Evolutionary conservation across 2,888 invertebrate species (phyloP).

Genomic region (Monopis laevigella): DNA sequence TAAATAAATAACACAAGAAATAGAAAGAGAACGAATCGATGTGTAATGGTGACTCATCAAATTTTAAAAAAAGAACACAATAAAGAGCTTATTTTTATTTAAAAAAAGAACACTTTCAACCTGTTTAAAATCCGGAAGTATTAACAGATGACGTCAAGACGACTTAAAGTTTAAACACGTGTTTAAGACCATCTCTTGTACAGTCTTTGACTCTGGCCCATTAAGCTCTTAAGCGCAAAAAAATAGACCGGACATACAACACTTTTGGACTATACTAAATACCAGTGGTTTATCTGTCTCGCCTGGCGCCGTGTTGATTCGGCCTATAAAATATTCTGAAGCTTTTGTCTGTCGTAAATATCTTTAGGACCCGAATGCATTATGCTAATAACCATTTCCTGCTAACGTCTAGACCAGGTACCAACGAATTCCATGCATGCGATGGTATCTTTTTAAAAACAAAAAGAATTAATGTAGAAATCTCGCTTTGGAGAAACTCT

Average conservation of each 20-base stretch:
- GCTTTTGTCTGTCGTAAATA: constrained; percentile 33
- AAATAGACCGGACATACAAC: constrained; percentile 2
- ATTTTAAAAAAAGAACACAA: no score
- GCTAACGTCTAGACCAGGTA: constrained; percentile 29
- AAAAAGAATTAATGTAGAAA: constrained; percentile 23
- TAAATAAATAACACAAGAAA: no score
- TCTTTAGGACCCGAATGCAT: constrained; percentile 47
- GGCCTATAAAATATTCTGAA: constrained; percentile 35
- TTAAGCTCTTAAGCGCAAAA: not conserved
- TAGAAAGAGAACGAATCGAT: no score
- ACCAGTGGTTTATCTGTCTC: constrained; percentile 15
- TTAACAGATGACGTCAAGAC: not conserved
- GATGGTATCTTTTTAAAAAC: constrained; percentile 29
- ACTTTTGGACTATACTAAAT: constrained; percentile 4
- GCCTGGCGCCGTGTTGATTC: constrained; percentile 30
- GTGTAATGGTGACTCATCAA: no score
- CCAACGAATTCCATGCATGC: constrained; percentile 38
- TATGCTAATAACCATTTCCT: constrained; percentile 55
- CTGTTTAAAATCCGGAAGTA: no score
- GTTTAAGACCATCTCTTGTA: no score
- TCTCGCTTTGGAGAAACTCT: constrained; percentile 35
- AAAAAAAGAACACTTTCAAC: no score
- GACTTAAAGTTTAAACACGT: constrained; percentile 1
- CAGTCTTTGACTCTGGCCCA: constrained; percentile 7
- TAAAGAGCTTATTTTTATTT: no score